phyloP scores from a whole-genome alignment of 2,888 invertebrate genomes.

The Drosophila paranaensis region DNA sequence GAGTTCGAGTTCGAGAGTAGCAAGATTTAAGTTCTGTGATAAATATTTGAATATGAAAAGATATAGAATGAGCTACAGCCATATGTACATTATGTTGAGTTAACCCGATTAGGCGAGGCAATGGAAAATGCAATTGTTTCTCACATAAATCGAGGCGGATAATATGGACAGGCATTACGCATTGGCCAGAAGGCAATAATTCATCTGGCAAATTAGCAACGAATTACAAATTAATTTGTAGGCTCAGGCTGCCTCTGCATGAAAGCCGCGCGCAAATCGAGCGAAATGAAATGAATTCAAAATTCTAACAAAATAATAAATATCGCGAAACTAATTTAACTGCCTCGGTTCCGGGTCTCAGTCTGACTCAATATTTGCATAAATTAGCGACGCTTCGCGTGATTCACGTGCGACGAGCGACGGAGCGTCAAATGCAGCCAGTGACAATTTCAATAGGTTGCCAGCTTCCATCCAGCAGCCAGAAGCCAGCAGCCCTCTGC shows the following conservation, averaged over 20 bases:
- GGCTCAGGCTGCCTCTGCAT: slow-evolving; percentile 30
- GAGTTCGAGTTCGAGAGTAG: neutral
- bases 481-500: slow-evolving; percentile 2
- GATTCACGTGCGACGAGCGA: slow-evolving; percentile 72
- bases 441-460: slow-evolving; percentile 59
- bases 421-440: slow-evolving; percentile 76
- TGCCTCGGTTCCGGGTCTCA: slow-evolving; percentile 47
- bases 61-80: neutral
- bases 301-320: slow-evolving; percentile 81
- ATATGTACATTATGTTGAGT: neutral
- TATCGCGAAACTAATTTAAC: slow-evolving; percentile 82
- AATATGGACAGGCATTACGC: slow-evolving; percentile 39
- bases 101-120: neutral
- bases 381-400: slow-evolving; percentile 80
- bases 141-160: slow-evolving; percentile 69
- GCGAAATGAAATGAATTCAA: slow-evolving; percentile 77
- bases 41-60: neutral
- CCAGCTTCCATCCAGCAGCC: slow-evolving; percentile 5
- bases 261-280: slow-evolving; percentile 52
- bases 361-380: slow-evolving; percentile 82
- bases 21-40: slow-evolving; percentile 6
- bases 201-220: slow-evolving; percentile 74
- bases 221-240: slow-evolving; percentile 83
- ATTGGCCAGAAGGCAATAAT: slow-evolving; percentile 8
- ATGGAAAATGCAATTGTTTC: slow-evolving; percentile 51